These are phyloP conservation scores for Morelia viridis DNA, from an alignment of 2,797 vertebrate genomes.

Conservation along the genomic window DNA sequence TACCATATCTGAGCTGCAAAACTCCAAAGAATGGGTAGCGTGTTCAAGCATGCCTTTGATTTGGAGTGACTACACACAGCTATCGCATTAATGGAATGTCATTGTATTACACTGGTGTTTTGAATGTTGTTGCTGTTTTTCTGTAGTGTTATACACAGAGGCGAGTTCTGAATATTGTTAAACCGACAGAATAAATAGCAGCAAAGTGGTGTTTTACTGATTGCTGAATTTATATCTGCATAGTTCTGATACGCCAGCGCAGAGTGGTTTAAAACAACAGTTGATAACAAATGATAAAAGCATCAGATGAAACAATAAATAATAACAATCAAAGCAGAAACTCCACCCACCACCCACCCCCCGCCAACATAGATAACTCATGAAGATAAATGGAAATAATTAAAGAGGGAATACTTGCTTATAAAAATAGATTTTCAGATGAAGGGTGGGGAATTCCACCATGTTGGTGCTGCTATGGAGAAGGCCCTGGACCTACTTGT, in stretches of 20 bases:
- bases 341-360: background rate
- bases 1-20: background rate
- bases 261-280: background rate
- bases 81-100: background rate
- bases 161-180: background rate
- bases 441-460: background rate
- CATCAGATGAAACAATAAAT: background rate
- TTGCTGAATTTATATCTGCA: background rate
- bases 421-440: background rate
- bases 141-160: background rate
- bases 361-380: background rate
- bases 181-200: background rate
- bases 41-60: background rate
- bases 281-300: background rate
- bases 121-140: background rate
- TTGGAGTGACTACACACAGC: background rate
- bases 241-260: background rate
- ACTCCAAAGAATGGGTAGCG: background rate
- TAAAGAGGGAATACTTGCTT: background rate
- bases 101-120: background rate
- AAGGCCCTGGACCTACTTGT: background rate
- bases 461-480: background rate
- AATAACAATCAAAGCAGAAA: background rate
- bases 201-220: background rate
- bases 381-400: background rate